Evolutionary conservation across 2,113 vertebrate genomes (phyloP).

Genomic region (Melanerpes formicivorus): DNA sequence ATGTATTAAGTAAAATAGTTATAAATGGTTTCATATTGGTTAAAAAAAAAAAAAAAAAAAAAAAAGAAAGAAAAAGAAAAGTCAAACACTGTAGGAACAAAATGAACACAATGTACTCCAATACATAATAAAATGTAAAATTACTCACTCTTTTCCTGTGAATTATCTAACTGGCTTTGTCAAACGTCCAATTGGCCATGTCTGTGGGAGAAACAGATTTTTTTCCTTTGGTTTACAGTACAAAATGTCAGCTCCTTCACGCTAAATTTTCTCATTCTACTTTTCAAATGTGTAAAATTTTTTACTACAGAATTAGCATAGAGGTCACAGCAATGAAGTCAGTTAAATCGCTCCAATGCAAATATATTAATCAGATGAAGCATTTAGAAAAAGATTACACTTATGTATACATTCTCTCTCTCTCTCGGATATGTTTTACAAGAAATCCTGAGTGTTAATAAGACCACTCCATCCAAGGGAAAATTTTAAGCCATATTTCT

Average conservation of each 20-base stretch:
- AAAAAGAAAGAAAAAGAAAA: neutral
- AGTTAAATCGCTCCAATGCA: neutral
- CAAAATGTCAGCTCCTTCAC: neutral
- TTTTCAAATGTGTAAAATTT: neutral
- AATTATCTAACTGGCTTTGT: neutral
- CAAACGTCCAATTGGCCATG: neutral
- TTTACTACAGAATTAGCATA: neutral
- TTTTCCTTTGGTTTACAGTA: neutral
- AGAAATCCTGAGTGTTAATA: neutral
- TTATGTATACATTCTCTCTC: neutral
- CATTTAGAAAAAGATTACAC: neutral
- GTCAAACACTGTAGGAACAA: neutral
- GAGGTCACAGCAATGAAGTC: neutral
- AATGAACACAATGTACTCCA: neutral
- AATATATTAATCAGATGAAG: neutral
- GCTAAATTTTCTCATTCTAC: neutral
- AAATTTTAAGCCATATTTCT: conserved; percentile 44
- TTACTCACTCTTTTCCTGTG: neutral
- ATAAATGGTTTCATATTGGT: neutral
- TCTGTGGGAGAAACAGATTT: neutral
- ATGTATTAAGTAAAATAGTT: neutral
- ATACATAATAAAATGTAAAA: neutral
- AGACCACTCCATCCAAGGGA: neutral
- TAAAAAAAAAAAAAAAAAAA: neutral
- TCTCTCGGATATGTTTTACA: neutral